Base-by-base conservation (phyloP, 1,140 invertebrate genomes). In the Camponotus pennsylvanicus region DNA sequence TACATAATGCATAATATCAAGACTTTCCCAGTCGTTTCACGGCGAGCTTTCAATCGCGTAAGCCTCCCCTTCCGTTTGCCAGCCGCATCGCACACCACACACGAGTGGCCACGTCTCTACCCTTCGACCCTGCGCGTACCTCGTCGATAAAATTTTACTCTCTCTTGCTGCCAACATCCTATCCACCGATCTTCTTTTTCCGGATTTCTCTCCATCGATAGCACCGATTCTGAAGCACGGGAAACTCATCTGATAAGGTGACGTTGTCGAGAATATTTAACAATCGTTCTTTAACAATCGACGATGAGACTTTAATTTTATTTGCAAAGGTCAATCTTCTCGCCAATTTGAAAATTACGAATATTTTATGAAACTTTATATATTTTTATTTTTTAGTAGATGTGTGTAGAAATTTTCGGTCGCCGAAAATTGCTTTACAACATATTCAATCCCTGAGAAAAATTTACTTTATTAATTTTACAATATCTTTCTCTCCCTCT, bases 1-100 rank as follows among this genome's bases (percentile, higher is more conserved):
- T 94, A 93, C 93, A 94, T 94, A 93, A 94, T 94, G 92, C 93
- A 94, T 93, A 92, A 92, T 91, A 92, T 93, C 90, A 90, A 93
- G 93, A 93, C 91, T 93, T 92, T 88, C 91, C 87, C 88, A 92
- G 92, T 93, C 93, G 93, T 94, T 94, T 92, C 91, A 91, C 91
- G 91, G 91, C 92, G 92, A 94, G 93, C 92, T 94, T 94, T 94
- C 93, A 94, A 94, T 94, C 91, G 93, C 88, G 80, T 84, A 87
- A 92, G 91, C 92, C 89, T 73, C 67, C 55, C 59, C 61, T 77
- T 90, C 85, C 86, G 55, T 86, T 85, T 86, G 70, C 84, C 86
- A 45, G 34, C 64, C 78, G 11, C 42, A 45, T 45, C 71, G 13
- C 83, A 67, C 83, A 79, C 71, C 82, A 59, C 13, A 52, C 34